These are phyloP conservation scores for Ctenicera cuprea DNA, from an alignment of 2,888 invertebrate genomes.

Conservation along the genomic window DNA sequence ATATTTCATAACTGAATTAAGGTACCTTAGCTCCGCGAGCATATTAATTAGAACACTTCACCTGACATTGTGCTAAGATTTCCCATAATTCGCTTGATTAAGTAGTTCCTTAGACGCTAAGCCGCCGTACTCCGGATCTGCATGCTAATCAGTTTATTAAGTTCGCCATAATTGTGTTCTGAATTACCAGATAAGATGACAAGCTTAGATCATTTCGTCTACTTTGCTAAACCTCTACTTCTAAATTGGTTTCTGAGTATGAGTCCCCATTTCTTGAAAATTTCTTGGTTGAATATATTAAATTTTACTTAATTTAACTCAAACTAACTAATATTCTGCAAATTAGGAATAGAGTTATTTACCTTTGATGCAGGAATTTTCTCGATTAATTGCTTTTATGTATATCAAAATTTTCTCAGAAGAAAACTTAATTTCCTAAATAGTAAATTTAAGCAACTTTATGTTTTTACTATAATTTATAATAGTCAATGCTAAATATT, in stretches of 20 bases:
- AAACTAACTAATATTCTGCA: too few relatives aligned
- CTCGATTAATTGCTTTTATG: too few relatives aligned
- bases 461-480: too few relatives aligned
- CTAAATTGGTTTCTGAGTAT: slow-evolving; percentile 34
- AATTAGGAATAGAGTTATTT: too few relatives aligned
- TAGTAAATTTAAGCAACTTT: too few relatives aligned
- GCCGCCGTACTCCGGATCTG: slow-evolving; percentile 64
- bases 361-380: too few relatives aligned
- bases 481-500: too few relatives aligned
- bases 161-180: slow-evolving; percentile 65
- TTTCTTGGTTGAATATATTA: not conserved
- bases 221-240: slow-evolving; percentile 43
- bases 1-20: slow-evolving; percentile 70
- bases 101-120: slow-evolving; percentile 65
- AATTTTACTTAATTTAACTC: too few relatives aligned
- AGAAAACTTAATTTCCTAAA: too few relatives aligned
- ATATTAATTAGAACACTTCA: slow-evolving; percentile 68
- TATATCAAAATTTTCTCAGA: too few relatives aligned
- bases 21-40: slow-evolving; percentile 65
- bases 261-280: not conserved
- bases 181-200: slow-evolving; percentile 63
- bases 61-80: slow-evolving; percentile 70
- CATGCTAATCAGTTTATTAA: slow-evolving; percentile 70
- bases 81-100: slow-evolving; percentile 69
- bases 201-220: slow-evolving; percentile 50